Percentiles rank a stretch among this genome's conserved stretches.
phyloP scores from a whole-genome alignment of 2,113 vertebrate species.

The Onychostoma macrolepis region DNA sequence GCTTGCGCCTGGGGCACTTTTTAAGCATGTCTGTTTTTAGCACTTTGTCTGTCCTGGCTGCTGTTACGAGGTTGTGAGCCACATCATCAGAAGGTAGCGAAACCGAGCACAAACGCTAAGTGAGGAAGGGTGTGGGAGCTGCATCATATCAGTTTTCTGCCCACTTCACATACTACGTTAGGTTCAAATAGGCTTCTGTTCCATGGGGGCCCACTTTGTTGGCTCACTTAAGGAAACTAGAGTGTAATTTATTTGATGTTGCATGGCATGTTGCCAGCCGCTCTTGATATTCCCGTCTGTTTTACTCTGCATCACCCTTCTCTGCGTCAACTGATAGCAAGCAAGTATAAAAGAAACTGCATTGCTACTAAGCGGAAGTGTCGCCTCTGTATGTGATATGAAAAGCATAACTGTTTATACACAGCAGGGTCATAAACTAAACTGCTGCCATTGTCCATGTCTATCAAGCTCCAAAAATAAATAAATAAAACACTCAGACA shows the following conservation, averaged over 20 bases:
- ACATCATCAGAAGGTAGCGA: constrained; percentile 26
- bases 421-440: not conserved
- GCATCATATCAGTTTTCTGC: constrained; percentile 37
- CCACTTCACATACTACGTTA: constrained; percentile 36
- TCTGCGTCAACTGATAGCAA: constrained; percentile 37
- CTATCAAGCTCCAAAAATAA: not conserved
- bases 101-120: constrained; percentile 12
- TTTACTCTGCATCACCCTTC: not conserved
- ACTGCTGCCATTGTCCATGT: not conserved
- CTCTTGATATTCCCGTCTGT: constrained; percentile 21
- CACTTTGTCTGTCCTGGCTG: not conserved
- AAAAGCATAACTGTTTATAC: not conserved
- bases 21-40: constrained; percentile 28
- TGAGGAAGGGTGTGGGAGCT: not conserved
- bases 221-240: constrained; percentile 63
- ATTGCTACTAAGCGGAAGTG: not conserved
- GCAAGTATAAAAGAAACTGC: not conserved
- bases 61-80: not conserved
- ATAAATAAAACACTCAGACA: not conserved
- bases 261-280: constrained; percentile 59
- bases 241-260: constrained; percentile 75
- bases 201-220: constrained; percentile 61
- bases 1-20: constrained; percentile 13
- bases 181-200: constrained; percentile 55
- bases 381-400: not conserved